These are phyloP conservation scores for Adelges cooleyi DNA, from an alignment of 1,140 invertebrate species.

Conservation along the genomic window DNA sequence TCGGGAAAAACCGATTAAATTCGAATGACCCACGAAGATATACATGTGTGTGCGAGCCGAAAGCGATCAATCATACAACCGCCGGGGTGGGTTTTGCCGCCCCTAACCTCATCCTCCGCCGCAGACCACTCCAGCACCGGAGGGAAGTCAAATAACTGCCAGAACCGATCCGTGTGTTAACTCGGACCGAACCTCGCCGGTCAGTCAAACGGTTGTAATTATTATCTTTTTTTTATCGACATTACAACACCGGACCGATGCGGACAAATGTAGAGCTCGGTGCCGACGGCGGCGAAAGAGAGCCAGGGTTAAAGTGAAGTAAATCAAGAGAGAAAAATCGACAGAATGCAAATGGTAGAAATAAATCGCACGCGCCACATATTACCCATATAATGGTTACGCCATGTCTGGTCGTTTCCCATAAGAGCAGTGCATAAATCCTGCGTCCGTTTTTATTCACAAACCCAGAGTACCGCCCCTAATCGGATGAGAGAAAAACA, in stretches of 20 bases:
- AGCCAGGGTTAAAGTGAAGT: too few species aligned
- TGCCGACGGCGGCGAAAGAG: too few species aligned
- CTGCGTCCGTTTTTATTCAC: constrained; percentile 15
- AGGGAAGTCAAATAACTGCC: not conserved
- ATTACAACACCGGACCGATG: too few species aligned
- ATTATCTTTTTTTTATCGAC: too few species aligned
- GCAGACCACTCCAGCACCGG: not conserved
- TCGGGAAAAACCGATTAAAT: constrained; percentile 24
- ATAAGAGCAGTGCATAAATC: constrained; percentile 21
- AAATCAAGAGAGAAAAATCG: not conserved
- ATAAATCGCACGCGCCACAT: not conserved
- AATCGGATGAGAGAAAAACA: not conserved
- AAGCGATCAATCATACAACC: constrained; percentile 25
- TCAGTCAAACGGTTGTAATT: too few species aligned
- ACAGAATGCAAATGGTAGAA: not conserved
- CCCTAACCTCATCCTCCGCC: too few species aligned
- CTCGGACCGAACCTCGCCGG: too few species aligned
- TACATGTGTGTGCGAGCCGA: not conserved
- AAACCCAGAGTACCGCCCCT: not conserved
- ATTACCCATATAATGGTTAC: constrained; percentile 12
- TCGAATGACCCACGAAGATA: not conserved
- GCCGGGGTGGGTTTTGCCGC: not conserved
- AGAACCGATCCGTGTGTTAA: not conserved
- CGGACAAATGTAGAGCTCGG: too few species aligned
- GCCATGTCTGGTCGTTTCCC: constrained; percentile 14